Conservation (phyloP, 35 echinoderm and acorn worm genomes). For the Chiridota heheva region DNA sequence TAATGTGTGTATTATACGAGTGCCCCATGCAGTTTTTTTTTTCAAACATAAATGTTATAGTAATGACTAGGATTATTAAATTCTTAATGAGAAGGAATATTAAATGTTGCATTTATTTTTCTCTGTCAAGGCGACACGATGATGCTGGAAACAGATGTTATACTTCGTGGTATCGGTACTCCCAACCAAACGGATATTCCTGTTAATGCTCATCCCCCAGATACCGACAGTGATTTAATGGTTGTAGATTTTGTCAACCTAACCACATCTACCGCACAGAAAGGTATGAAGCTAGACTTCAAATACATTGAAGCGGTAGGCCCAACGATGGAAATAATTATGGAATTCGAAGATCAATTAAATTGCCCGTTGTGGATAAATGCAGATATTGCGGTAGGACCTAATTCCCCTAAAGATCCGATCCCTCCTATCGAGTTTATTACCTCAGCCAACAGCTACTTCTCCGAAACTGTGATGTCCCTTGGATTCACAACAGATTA, state of each 20-base stretch:
- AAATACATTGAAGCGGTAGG: constrained; percentile 65
- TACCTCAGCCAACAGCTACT: constrained; percentile 38
- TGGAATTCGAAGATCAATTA: constrained; percentile 35
- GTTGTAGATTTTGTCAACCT: constrained; percentile 42
- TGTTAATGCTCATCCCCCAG: constrained; percentile 68
- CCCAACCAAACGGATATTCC: constrained; percentile 61
- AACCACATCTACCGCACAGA: constrained; percentile 35
- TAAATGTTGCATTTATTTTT: no score
- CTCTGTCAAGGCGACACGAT: constrained; percentile 59
- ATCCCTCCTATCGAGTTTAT: constrained; percentile 53
- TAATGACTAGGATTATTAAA: no score
- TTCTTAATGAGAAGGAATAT: no score
- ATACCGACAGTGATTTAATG: constrained; percentile 63
- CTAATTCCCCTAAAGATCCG: constrained; percentile 63
- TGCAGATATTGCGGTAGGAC: constrained; percentile 70
- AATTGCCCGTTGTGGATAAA: constrained; percentile 68
- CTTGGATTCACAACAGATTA: constrained; percentile 66
- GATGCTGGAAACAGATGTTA: constrained; percentile 79
- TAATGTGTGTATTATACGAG: no score
- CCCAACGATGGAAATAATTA: constrained; percentile 53
- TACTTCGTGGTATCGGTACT: constrained; percentile 57
- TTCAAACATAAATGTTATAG: no score
- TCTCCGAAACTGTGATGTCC: constrained; percentile 58
- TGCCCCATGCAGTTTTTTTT: no score
- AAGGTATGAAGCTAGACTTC: constrained; percentile 81